Evolutionary conservation across 2,113 vertebrate genomes (phyloP).

Genomic region (Scophthalmus maximus): DNA sequence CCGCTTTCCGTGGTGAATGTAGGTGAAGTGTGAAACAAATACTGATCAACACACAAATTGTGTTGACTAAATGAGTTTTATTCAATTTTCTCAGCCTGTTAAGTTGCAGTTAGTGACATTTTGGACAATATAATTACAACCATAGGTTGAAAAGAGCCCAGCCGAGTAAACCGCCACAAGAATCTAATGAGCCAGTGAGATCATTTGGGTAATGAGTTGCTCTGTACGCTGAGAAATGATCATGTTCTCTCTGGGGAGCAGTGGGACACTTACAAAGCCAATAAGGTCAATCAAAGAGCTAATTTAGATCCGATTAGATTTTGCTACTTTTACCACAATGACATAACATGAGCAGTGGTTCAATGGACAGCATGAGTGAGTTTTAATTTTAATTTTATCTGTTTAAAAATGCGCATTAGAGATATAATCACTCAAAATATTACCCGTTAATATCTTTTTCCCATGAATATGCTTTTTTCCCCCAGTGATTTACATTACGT

Average conservation of each 20-base stretch:
- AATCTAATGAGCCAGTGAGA: conserved; percentile 52
- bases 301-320: conserved; percentile 30
- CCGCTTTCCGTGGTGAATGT: too few relatives aligned
- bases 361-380: not conserved
- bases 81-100: not conserved
- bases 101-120: conserved; percentile 36
- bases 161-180: conserved; percentile 27
- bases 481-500: not conserved
- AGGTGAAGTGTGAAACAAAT: too few relatives aligned
- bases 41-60: not conserved
- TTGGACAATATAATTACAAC: conserved; percentile 38
- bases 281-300: conserved; percentile 30
- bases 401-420: not conserved
- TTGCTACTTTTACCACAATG: conserved; percentile 7
- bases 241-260: conserved; percentile 26
- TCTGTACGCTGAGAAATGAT: conserved; percentile 21
- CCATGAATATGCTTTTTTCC: too few relatives aligned
- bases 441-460: not conserved
- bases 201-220: conserved; percentile 56
- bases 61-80: not conserved
- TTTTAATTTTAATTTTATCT: too few relatives aligned
- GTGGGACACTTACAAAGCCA: conserved; percentile 24
- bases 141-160: conserved; percentile 8
- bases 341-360: not conserved
- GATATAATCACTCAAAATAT: not conserved